Evolutionary conservation across 2,888 invertebrate species (phyloP), one percentile per base, ranked within the genome.

Genomic region (Tinea pellionella): DNA sequence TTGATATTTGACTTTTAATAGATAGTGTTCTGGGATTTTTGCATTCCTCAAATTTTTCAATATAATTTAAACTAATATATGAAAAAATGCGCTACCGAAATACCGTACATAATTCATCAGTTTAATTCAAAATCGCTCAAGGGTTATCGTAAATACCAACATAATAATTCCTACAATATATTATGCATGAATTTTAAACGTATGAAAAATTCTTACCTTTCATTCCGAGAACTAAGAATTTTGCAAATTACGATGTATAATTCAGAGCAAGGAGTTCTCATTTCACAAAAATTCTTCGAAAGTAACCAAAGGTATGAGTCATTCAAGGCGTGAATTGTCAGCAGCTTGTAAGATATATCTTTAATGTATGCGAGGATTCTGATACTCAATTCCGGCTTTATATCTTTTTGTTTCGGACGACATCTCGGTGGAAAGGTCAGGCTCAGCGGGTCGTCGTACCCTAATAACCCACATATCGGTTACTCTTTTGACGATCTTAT

Each of bases 401-500:
- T 57, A 57, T 57, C 57, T 57, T 30, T 15, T 32, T 32, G 19
- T 32, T 30, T 57, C 32, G 18, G 57, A 32, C 32, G 61, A 62
- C 61, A 68, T 66, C 66, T 65, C 63, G 13, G 60, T 61, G 47
- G 59, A 71, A 68, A 73, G 72, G 71, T 73, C 69, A 64, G 58
- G 61, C 69, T 59, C 69, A 65, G 68, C 68, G 67, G 68, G 72
- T 66, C 65, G 64, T 58, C 63, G 53, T 57, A 57, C 57, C 57
- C 57, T 13, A 57, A 30, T 57, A 57, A 57, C 57, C 30, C 57
- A 57, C 57, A 57, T 57, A 57, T 57, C 32, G 15, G 32, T 32
- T 57, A 57, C 32, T 32, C 29, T 32, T 16, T 32, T 57, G 53
- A 53, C 32, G 15, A 57, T 13, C 57, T 57, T 32, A 57, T 57